Conservation (phyloP, 2,888 invertebrate genomes). For the Drosophila prolongata region DNA sequence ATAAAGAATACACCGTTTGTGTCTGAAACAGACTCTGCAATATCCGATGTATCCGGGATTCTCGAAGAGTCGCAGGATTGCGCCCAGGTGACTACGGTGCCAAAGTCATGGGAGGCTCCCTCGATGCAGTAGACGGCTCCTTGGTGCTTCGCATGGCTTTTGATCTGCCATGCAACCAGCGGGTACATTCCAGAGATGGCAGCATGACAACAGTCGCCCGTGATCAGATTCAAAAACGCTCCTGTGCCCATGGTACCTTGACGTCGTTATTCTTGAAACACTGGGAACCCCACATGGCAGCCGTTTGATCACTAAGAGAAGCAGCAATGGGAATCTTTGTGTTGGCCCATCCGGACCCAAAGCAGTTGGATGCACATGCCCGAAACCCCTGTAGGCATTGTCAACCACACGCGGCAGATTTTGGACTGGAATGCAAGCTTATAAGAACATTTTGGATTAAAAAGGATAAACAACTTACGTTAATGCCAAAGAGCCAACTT, state of each 20-base stretch:
- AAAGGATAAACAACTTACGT: conserved; percentile 63
- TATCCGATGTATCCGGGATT: conserved; percentile 88
- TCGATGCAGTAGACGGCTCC: conserved; percentile 91
- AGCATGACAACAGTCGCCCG: conserved; percentile 90
- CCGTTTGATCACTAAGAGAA: conserved; percentile 89
- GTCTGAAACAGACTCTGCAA: conserved; percentile 89
- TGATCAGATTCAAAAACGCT: conserved; percentile 94
- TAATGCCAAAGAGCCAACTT: conserved; percentile 89
- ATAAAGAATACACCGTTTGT: conserved; percentile 93
- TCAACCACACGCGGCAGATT: conserved; percentile 93
- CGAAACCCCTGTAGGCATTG: conserved; percentile 90
- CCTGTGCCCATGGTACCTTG: conserved; percentile 97
- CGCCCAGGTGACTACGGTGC: conserved; percentile 94
- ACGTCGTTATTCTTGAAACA: conserved; percentile 91
- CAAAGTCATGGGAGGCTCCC: conserved; percentile 94
- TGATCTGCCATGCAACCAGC: conserved; percentile 92
- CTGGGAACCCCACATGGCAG: conserved; percentile 94
- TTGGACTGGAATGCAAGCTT: conserved; percentile 85
- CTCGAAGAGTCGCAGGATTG: conserved; percentile 88
- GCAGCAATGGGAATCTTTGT: conserved; percentile 88
- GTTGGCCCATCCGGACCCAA: conserved; percentile 87
- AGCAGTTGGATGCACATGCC: conserved; percentile 87
- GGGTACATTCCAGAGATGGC: conserved; percentile 95
- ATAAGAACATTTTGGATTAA: too few species aligned
- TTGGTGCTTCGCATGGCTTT: conserved; percentile 67